A percentile compares a stretch with the other conserved stretches of the same genome.
phyloP scores from a whole-genome alignment of 2,797 vertebrate genomes.

The Falco peregrinus region DNA sequence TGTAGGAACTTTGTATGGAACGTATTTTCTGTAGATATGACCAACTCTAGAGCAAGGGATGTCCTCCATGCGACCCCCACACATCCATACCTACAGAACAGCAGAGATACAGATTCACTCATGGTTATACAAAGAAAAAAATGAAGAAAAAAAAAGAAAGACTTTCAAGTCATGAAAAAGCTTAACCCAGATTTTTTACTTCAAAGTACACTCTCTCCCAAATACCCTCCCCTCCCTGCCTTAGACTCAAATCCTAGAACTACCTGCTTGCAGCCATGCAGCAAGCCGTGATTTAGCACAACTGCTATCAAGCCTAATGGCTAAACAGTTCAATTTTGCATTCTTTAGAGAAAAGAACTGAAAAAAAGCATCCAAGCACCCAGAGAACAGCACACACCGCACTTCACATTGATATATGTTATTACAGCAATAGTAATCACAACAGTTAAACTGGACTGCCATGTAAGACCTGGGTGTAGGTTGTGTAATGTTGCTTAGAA shows the following conservation, averaged over 20 bases:
- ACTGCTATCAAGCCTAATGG: neutral
- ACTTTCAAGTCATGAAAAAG: neutral
- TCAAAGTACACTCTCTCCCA: neutral
- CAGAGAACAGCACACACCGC: neutral
- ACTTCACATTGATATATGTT: neutral
- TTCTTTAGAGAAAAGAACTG: neutral
- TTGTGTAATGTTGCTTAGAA: neutral
- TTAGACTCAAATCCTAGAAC: neutral
- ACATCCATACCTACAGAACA: slow-evolving; percentile 94
- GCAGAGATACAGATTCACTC: neutral
- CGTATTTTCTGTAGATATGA: slow-evolving; percentile 97
- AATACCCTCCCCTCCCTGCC: neutral
- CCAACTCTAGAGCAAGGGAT: slow-evolving; percentile 96
- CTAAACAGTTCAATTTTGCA: neutral
- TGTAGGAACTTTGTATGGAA: slow-evolving; percentile 95
- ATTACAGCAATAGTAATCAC: neutral
- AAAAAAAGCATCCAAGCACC: neutral
- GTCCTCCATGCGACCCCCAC: slow-evolving; percentile 97
- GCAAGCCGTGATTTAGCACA: slow-evolving; percentile 33
- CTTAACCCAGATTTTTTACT: neutral
- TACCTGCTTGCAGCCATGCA: neutral
- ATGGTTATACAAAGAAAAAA: neutral
- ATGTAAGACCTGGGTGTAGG: neutral
- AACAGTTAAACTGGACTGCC: neutral
- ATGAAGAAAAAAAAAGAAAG: neutral